A percentile compares a stretch with the other conserved stretches of the same genome.
Conservation (phyloP, 2,888 invertebrate species). For the Drosophila picticornis region DNA sequence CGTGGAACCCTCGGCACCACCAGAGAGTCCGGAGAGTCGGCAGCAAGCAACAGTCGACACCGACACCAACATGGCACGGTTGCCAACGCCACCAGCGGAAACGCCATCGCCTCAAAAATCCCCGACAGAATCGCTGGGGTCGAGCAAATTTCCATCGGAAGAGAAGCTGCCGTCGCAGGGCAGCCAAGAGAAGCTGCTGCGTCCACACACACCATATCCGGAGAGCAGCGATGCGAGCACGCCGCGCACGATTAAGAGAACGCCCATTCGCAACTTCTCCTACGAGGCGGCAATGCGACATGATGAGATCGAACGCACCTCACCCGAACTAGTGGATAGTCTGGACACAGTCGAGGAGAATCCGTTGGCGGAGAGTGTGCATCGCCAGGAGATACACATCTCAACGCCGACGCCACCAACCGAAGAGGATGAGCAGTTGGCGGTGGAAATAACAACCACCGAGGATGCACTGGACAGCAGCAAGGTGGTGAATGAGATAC, state of each 20-base stretch:
- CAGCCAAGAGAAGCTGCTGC: conserved; percentile 68
- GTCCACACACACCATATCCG: conserved; percentile 84
- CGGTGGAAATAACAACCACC: conserved; percentile 82
- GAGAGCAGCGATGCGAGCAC: conserved; percentile 74
- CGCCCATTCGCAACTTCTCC: conserved; percentile 78
- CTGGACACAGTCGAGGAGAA: conserved; percentile 74
- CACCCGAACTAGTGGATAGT: conserved; percentile 77
- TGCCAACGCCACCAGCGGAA: conserved; percentile 60
- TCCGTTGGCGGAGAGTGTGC: conserved; percentile 30
- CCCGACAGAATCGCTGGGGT: conserved; percentile 64
- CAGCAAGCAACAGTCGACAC: conserved; percentile 1
- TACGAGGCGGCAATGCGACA: conserved; percentile 80
- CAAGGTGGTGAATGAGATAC: conserved; percentile 83
- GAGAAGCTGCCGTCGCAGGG: conserved; percentile 39
- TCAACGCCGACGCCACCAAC: conserved; percentile 74
- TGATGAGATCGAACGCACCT: conserved; percentile 76
- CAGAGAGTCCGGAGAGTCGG: conserved; percentile 32
- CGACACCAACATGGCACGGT: conserved; percentile 23
- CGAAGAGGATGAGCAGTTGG: conserved; percentile 83
- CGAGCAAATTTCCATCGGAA: conserved; percentile 65
- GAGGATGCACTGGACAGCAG: conserved; percentile 80
- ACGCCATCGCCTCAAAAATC: conserved; percentile 62
- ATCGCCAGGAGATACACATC: conserved; percentile 47
- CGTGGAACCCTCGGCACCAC: conserved; percentile 59
- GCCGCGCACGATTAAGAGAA: conserved; percentile 71